Evolutionary conservation across 2,113 vertebrate species (phyloP).

Genomic region (Chloropsis cyanopogon): DNA sequence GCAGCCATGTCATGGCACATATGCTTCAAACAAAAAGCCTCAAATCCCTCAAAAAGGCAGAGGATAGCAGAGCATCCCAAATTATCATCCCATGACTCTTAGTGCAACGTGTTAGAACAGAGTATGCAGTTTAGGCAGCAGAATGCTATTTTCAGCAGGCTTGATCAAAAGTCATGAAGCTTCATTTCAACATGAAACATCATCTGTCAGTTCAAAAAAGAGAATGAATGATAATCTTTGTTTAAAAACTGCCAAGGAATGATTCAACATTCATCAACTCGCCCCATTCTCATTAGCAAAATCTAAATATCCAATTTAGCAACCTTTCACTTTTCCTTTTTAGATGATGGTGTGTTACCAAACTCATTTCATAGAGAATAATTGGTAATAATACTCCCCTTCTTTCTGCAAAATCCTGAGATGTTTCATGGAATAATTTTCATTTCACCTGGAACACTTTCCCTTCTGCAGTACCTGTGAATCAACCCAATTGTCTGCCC

Average conservation of each 20-base stretch:
- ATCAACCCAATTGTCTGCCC: slow-evolving; percentile 10
- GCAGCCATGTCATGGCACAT: background rate
- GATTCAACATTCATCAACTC: slow-evolving; percentile 28
- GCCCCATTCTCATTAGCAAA: slow-evolving; percentile 37
- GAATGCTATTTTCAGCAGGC: slow-evolving; percentile 3
- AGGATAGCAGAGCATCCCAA: background rate
- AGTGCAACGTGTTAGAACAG: background rate
- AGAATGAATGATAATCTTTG: slow-evolving; percentile 38
- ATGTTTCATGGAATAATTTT: slow-evolving; percentile 19
- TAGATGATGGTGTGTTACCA: slow-evolving; percentile 28
- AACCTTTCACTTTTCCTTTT: slow-evolving; percentile 37
- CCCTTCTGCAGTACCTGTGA: background rate
- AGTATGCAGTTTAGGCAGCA: background rate
- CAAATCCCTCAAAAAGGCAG: background rate
- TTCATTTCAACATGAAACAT: background rate
- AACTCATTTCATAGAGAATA: slow-evolving; percentile 33
- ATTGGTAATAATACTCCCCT: slow-evolving; percentile 31
- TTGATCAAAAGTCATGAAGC: background rate
- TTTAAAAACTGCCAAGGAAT: slow-evolving; percentile 27
- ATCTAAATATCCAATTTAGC: slow-evolving; percentile 43
- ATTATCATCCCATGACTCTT: background rate
- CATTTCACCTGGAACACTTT: slow-evolving; percentile 16
- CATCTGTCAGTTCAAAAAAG: slow-evolving; percentile 8
- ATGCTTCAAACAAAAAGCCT: background rate
- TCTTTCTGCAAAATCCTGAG: slow-evolving; percentile 4